Percentiles rank a stretch among this genome's conserved stretches.
Evolutionary conservation across 2,797 vertebrate genomes (phyloP).

Genomic region (Micrastur ruficollis): DNA sequence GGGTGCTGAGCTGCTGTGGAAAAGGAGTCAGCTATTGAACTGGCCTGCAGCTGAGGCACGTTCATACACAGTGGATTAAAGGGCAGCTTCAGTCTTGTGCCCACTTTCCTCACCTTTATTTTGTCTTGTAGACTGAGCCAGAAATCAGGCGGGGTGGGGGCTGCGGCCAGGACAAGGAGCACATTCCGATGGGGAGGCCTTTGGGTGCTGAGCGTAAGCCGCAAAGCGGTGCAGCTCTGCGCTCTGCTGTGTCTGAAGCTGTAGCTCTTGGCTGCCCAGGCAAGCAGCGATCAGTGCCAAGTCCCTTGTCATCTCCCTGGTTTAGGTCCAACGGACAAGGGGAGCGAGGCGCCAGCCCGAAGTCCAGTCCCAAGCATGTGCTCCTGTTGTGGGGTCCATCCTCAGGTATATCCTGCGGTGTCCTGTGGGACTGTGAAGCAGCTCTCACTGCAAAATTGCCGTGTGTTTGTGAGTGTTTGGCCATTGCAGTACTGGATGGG

Average conservation of each 20-base stretch:
- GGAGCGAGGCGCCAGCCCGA: fast-evolving
- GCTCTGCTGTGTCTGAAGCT: background rate
- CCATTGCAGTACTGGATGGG: background rate
- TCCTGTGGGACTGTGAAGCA: background rate
- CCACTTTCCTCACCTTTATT: background rate
- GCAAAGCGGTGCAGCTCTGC: background rate
- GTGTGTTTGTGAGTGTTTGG: background rate
- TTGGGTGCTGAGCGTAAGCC: background rate
- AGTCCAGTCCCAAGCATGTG: fast-evolving
- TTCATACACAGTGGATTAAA: background rate
- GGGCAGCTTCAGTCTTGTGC: background rate
- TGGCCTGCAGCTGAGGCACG: background rate
- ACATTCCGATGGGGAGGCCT: background rate
- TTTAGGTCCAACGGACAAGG: too few species aligned
- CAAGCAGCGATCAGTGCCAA: background rate
- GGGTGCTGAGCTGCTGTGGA: background rate
- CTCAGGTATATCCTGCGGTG: background rate
- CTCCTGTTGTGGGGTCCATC: background rate
- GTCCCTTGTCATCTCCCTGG: background rate
- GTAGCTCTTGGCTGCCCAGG: background rate
- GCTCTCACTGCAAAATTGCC: background rate
- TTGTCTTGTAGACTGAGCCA: background rate
- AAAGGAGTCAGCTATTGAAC: background rate
- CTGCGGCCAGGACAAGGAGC: background rate
- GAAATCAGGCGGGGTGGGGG: background rate